These are phyloP conservation scores for Bombyx huttoni DNA, from an alignment of 2,888 invertebrate genomes.

Conservation along the genomic window DNA sequence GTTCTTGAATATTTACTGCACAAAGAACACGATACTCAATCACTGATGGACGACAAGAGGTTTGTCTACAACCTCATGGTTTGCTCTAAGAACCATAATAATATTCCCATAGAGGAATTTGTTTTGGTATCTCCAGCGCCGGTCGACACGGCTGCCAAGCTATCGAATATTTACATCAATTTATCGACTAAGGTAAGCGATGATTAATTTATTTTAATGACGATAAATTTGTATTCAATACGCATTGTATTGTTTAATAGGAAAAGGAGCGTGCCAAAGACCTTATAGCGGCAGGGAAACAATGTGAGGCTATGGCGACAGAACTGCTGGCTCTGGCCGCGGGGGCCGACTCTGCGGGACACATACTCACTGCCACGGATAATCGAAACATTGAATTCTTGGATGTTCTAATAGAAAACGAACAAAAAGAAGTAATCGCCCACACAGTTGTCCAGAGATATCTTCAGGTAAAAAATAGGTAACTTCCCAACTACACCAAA, in stretches of 20 bases:
- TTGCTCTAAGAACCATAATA: constrained; percentile 95
- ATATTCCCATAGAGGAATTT: constrained; percentile 97
- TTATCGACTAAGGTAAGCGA: constrained; percentile 83
- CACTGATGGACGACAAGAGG: constrained; percentile 97
- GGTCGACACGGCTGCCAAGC: constrained; percentile 97
- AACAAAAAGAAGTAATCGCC: constrained; percentile 97
- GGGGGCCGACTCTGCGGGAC: constrained; percentile 94
- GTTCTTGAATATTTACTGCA: constrained; percentile 96
- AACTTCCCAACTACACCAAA: constrained; percentile 36
- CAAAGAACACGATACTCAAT: constrained; percentile 97
- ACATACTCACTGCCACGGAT: constrained; percentile 95
- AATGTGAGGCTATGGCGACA: constrained; percentile 98
- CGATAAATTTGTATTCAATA: constrained; percentile 18
- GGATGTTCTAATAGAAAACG: constrained; percentile 97
- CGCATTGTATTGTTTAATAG: constrained; percentile 39
- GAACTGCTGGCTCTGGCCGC: constrained; percentile 94
- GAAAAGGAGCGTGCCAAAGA: constrained; percentile 99
- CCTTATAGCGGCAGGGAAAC: constrained; percentile 93
- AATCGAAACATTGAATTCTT: constrained; percentile 94
- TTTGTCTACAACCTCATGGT: constrained; percentile 99
- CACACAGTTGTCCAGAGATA: constrained; percentile 98
- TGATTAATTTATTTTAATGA: constrained; percentile 7
- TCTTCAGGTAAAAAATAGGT: constrained; percentile 85
- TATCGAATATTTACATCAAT: constrained; percentile 91
- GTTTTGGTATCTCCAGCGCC: constrained; percentile 99